Base-by-base conservation (phyloP, 2,113 vertebrate genomes). In the Spermophilus dauricus region DNA sequence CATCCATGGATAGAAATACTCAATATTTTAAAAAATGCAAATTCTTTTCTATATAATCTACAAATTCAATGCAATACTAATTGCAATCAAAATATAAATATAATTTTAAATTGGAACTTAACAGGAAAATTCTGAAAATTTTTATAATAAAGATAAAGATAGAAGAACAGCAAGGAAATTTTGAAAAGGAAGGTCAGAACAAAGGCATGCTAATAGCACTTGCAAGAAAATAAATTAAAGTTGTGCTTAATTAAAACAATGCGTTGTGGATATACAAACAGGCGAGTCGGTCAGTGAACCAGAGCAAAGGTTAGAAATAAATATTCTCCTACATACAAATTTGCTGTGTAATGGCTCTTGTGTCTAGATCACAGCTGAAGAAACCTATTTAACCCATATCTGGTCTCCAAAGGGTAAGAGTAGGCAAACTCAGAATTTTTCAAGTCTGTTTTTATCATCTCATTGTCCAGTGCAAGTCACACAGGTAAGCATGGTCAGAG, bases 41-140 rank as follows among this genome's bases (percentile, higher is more conserved):
- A 4, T 92, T 84, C 5, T 65, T 51, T 18, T 58, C 5, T 30
- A 86, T 76, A 88, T 88, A 69, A 77, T 76, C 48, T 89, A 76
- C 8, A 75, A 76, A 39, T 58, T 77, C 45, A 92, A 28, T 48
- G 22, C 20, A 77, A 70, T 13, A 4, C n/a, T 86, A 95, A 48
- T 37, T 73, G 53, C 4, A 69, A 70, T 91, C 1, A 96, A 94
- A 81, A 69, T 28, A 69, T 26, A n/a, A 89, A 11, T 80, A 92
- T 42, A 13, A 53, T 37, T 88, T 78, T 48, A 28, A 90, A 89
- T n/a, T 88, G 28, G 37, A 84, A 85, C 72, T 45, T 81, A 95
- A 72, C 6, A 76, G 18, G 58, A 93, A 67, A 48, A 83, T 58
- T 89, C 26, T 90, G 72, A 93, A 94, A 72, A 1, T 70, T 76